These are phyloP conservation scores for Aspidiotus rigidus DNA, from an alignment of 2,888 invertebrate species.

Conservation along the genomic window DNA sequence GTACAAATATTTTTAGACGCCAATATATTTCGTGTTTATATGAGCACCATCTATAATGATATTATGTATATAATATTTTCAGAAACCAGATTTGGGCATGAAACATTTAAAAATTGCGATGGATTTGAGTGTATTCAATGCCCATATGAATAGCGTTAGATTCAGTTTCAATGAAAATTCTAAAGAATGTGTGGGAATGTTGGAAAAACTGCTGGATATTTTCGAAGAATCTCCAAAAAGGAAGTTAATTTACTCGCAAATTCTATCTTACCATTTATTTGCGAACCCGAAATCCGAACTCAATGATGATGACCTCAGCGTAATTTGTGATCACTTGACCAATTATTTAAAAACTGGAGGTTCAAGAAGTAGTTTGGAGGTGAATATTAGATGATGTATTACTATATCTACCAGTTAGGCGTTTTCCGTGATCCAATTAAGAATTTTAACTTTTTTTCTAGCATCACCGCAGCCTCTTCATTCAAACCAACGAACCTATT, in stretches of 20 bases:
- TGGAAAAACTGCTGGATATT: neutral
- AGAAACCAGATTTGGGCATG: neutral
- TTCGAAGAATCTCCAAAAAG: neutral
- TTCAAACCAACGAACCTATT: neutral
- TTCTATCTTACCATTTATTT: slow-evolving; percentile 9
- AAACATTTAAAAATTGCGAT: slow-evolving; percentile 2
- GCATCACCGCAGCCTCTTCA: slow-evolving; percentile 9
- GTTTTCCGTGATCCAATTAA: no score
- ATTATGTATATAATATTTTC: neutral
- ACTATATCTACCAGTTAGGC: neutral
- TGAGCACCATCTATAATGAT: no score
- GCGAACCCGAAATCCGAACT: neutral
- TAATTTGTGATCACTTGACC: neutral
- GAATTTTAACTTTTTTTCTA: slow-evolving; percentile 3
- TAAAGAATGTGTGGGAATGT: neutral
- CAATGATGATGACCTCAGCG: neutral
- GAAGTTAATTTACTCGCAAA: neutral
- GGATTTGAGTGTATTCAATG: neutral
- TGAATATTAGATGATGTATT: neutral
- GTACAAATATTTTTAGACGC: no score
- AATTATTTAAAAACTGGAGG: neutral
- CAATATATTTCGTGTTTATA: no score
- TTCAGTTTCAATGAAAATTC: neutral
- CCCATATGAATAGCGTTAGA: slow-evolving; percentile 1
- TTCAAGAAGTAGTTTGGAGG: neutral